Base-by-base conservation (phyloP, 1,140 invertebrate species). In the Ladona fulva region DNA sequence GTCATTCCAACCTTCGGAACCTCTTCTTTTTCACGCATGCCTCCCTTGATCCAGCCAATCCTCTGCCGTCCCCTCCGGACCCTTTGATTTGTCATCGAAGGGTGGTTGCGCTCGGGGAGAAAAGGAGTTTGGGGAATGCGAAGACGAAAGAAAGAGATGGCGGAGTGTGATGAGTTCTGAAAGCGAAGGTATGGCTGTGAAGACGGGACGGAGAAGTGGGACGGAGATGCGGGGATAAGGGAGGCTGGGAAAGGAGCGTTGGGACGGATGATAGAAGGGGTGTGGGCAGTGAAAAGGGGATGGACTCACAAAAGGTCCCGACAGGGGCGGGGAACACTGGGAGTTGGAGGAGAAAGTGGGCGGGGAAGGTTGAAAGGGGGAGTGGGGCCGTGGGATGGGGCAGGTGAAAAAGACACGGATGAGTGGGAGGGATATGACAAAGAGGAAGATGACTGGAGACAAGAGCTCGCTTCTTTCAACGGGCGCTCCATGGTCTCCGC, bases 41-140 rank as follows among this genome's bases (percentile, higher is more conserved):
- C 52, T 66, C 52, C 12, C 52, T 66, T 12, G 52, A 52, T 52
- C 44, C 44, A 19, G 19, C 10, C 44, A 52, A 10, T 19, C 10
- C 44, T 19, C 19, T 19, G 44, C 44, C 44, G 44, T 10, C 44
- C 44, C 44, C 10, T 19, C 44, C 19, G 19, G 44, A 52, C 12
- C 52, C 52, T 66, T 66, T 66, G 52, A 66, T 66, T 66, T 66
- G 52, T 66, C 52, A 66, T 66, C 52, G 29, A 66, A 66, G 52
- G 44, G 44, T 52, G 44, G 44, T 52, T 19, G 44, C 44, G 19
- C 44, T 19, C 19, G 44, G 19, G 44, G 19, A 11, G 44, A 52
- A 19, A 52, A 52, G 19, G 19, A 52, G 19, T 52, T 52, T 52
- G 19, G 44, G 52, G 52, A 66, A 66, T 66, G 52, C 52, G 52